Evolutionary conservation across 2,113 vertebrate species (phyloP).

Genomic region (Podarcis cretensis): DNA sequence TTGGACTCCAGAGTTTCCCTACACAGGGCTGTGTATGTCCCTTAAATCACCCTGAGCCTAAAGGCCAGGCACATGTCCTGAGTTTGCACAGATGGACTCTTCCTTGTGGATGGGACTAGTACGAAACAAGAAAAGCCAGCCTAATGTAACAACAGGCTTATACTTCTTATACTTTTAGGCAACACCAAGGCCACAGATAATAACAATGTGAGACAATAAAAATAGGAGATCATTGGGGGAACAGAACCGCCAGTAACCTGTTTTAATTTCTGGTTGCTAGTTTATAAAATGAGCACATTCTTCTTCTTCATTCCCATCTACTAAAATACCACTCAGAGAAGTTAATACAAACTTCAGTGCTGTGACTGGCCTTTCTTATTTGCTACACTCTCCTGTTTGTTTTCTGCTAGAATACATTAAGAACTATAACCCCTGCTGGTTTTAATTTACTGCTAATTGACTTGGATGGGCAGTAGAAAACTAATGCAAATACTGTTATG

Average conservation of each 20-base stretch:
- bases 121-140: not conserved
- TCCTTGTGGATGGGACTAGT: not conserved
- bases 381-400: not conserved
- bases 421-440: constrained; percentile 18
- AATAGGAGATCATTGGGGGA: not conserved
- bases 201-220: not conserved
- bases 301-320: not conserved
- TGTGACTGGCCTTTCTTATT: not conserved
- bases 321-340: not conserved
- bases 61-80: too few relatives aligned
- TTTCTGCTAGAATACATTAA: constrained; percentile 18
- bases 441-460: constrained; percentile 37
- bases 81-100: not conserved
- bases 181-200: not conserved
- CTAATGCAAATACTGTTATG: not conserved
- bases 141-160: not conserved
- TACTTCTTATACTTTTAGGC: not conserved
- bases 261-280: constrained; percentile 4
- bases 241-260: not conserved
- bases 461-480: constrained; percentile 8
- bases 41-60: not conserved
- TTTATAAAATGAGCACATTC: not conserved
- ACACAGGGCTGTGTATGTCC: not conserved
- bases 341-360: not conserved
- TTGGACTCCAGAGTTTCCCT: not conserved